Conservation (phyloP, 2,888 invertebrate species). For the Melinaea marsaeus region DNA sequence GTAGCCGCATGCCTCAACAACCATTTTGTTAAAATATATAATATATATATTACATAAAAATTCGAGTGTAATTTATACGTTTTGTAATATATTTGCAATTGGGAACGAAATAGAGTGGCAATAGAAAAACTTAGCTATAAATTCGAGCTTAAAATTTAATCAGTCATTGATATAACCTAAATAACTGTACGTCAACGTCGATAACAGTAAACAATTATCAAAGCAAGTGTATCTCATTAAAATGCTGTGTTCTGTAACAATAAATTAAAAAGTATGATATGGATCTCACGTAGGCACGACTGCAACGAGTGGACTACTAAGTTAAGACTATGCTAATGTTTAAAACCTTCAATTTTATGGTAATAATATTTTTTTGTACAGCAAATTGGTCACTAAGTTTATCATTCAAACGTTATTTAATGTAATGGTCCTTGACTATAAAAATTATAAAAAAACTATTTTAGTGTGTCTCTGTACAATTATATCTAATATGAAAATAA, state of each 20-base stretch:
- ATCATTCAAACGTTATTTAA: no score
- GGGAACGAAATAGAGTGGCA: constrained; percentile 49
- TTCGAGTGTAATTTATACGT: constrained; percentile 18
- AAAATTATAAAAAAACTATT: no score
- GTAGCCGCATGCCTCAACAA: constrained; percentile 10
- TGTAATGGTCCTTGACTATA: no score
- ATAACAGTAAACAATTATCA: constrained; percentile 7
- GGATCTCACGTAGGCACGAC: constrained; percentile 12
- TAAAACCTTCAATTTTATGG: background rate
- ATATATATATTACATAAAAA: constrained; percentile 22
- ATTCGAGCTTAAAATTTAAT: constrained; percentile 21
- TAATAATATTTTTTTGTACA: no score
- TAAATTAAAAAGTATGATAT: constrained; percentile 14
- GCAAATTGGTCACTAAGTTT: no score
- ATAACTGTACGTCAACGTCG: constrained; percentile 16
- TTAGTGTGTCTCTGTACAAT: no score
- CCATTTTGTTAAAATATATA: constrained; percentile 19
- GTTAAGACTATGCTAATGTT: background rate
- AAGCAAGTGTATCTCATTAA: constrained; percentile 2
- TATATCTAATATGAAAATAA: no score
- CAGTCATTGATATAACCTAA: constrained; percentile 23
- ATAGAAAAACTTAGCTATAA: constrained; percentile 39
- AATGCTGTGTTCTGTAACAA: constrained; percentile 7
- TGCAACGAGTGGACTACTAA: constrained; percentile 5
- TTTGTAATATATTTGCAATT: constrained; percentile 51